Base-by-base conservation (phyloP, 2,888 invertebrate species). In the Platypus cylindrus region DNA sequence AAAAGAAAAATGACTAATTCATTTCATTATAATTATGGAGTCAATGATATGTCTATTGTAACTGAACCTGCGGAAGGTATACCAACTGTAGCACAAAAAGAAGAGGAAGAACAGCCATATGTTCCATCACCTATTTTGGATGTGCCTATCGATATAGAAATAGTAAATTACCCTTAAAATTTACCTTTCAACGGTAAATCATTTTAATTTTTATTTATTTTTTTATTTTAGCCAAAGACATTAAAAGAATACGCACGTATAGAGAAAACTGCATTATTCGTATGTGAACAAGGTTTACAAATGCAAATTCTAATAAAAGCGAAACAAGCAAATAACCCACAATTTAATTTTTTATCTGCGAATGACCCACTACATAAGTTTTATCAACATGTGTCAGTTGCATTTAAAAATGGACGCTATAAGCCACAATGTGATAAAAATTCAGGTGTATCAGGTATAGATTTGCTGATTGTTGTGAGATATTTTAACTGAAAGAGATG, bases 261-360 rank as follows among this genome's bases (percentile, higher is more conserved):
- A 51, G 93, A 94, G 55, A 93, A 91, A 63, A 99, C 90, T 1
- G 86, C 89, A 1, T 67, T 78, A 48, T 90, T 90, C 62, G 85
- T 90, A 48, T 78, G 79, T 48, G 71, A 75, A 30, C 93, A 95
- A 56, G 97, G 97, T 0, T 73, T 80, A 5, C 98, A 98, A 65
- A 95, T 98, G 95, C 98, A 98, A 66, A 94, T 98, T 47, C 71
- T 98, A 8, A 80, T 98, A 47, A 97, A 97, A 63, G 89, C 95
- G 3, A 98, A 97, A 63, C 98, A 98, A 62, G 73, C 84, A 0
- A 79, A 82, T 55, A 97, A 95, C 65, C 71, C 80, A 0, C 87
- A 93, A 64, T 98, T 98, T 64, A 73, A 81, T 45, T 98, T 98
- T 64, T 68, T 98, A 38, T 83, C 86, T 38, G 85, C 84, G 55